Conservation (phyloP, 2,113 vertebrate species). For the Solea senegalensis region DNA sequence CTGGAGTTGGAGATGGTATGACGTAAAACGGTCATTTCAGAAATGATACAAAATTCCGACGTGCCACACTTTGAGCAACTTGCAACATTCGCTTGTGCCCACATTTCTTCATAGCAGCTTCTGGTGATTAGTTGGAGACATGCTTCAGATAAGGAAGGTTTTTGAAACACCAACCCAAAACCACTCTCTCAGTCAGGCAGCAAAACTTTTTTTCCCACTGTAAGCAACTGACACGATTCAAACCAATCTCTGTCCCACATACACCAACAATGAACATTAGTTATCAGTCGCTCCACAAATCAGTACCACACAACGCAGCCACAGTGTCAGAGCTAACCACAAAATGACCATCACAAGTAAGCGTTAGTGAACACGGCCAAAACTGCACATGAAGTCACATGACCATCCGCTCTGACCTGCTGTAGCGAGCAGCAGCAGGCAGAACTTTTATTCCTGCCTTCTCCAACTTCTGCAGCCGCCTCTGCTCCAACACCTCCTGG, state of each 20-base stretch:
- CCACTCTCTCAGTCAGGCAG: not conserved
- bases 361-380: conserved; percentile 44
- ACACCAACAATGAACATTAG: conserved; percentile 10
- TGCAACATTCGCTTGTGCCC: conserved; percentile 11
- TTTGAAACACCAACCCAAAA: conserved; percentile 12
- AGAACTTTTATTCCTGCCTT: conserved; percentile 92
- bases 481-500: conserved; percentile 78
- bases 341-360: conserved; percentile 5
- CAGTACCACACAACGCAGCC: conserved; percentile 14
- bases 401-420: conserved; percentile 87
- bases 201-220: not conserved
- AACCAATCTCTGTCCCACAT: conserved; percentile 2
- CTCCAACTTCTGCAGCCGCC: conserved; percentile 84
- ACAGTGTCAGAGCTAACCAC: not conserved
- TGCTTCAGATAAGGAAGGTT: not conserved
- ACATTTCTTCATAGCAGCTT: not conserved
- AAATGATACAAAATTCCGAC: not conserved
- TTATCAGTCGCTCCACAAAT: not conserved
- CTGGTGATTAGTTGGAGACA: conserved; percentile 18
- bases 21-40: conserved; percentile 31
- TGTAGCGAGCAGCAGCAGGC: conserved; percentile 87
- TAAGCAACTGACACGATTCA: not conserved
- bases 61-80: not conserved
- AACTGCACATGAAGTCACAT: conserved; percentile 22
- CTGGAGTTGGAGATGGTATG: conserved; percentile 55